Base-by-base conservation (phyloP, 1,140 invertebrate species). In the Hylaeus volcanicus region DNA sequence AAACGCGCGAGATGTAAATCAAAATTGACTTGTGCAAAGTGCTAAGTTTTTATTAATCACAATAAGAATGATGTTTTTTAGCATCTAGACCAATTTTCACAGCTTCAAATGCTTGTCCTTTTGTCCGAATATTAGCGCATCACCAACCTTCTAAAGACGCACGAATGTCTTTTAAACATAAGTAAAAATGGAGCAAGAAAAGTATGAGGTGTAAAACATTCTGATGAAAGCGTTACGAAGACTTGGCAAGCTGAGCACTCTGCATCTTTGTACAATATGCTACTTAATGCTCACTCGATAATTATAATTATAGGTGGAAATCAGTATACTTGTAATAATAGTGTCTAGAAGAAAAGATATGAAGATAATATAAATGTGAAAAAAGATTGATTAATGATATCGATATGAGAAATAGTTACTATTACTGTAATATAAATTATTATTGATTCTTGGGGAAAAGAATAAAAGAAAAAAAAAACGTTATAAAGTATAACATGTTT, bases 381-480 rank as follows among this genome's bases (percentile, higher is more conserved):
- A 90, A 85, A 88, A 85, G 74, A 91, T 86, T 89, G 87, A 89
- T 79, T 87, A 88, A 89, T 82, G 81, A 89, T 89, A 90, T 92
- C 86, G 80, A 91, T 81, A 88, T 86, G 65, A 88, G 87, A 83
- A 90, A 90, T 91, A 92, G 90, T 92, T 92, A 92, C 89, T 90
- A 93, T 89, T 91, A 92, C 85, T 91, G 90, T 91, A 92, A 91
- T 90, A 92, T 93, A 93, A 92, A 93, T 93, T 92, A 93, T 91
- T 90, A 91, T 91, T 91, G 89, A 90, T 90, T 89, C 88, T 92
- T 90, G 90, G 90, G 89, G 88, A 91, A 89, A 92, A 90, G 86
- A 92, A 92, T 92, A 92, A 92, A 92, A 90, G 82, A 86, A 87
- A 89, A 81, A 26, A 89, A 89, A 87, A 88, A 84, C 82, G 78